Evolutionary conservation across 2,113 vertebrate species (phyloP).

Genomic region (cat (Felis catus)): DNA sequence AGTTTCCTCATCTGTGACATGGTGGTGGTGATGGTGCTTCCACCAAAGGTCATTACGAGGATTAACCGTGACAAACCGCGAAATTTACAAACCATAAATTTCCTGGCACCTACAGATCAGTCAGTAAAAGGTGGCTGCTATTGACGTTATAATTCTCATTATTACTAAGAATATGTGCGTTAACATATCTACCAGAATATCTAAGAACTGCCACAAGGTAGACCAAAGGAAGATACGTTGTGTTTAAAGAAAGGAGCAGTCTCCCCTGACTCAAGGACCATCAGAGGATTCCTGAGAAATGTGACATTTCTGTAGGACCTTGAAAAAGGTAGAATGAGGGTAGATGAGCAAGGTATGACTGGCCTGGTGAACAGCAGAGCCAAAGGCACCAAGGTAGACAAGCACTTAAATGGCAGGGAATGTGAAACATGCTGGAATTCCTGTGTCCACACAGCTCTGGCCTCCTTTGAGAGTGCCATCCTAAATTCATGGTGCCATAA

Average conservation of each 20-base stretch:
- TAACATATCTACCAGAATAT: not conserved
- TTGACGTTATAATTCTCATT: not conserved
- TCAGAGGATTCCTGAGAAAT: not conserved
- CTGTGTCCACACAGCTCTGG: not conserved
- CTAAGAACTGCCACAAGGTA: not conserved
- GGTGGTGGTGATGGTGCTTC: not conserved
- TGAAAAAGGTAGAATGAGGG: not conserved
- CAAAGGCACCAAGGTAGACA: not conserved
- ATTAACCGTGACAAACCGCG: not conserved
- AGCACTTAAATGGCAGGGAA: not conserved
- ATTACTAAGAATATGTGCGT: not conserved
- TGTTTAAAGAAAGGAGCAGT: not conserved
- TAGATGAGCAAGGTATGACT: not conserved
- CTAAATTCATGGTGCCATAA: not conserved
- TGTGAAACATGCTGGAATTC: not conserved
- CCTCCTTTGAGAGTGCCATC: not conserved
- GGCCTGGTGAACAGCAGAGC: not conserved
- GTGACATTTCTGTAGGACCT: not conserved
- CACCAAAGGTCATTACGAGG: not conserved
- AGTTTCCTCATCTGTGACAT: not conserved
- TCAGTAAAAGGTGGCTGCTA: not conserved
- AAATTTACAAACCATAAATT: not conserved
- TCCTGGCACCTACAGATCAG: not conserved
- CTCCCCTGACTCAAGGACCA: not conserved
- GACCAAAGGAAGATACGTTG: not conserved